These are phyloP conservation scores for Poliocrania exsul DNA, from an alignment of 2,797 vertebrate species.

Conservation along the genomic window DNA sequence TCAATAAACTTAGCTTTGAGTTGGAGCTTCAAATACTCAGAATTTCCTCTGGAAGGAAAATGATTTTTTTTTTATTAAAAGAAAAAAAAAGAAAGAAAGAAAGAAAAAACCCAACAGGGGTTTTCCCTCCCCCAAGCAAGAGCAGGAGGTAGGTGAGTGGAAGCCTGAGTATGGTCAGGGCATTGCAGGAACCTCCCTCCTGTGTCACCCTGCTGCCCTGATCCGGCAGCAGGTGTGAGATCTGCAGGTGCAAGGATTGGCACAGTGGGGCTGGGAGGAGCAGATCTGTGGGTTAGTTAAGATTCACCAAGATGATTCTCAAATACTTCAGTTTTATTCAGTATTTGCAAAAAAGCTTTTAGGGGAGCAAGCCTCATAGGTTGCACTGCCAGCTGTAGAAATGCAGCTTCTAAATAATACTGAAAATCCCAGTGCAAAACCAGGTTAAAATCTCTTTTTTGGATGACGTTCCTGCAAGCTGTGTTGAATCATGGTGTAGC, in stretches of 20 bases:
- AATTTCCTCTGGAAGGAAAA: constrained; percentile 35
- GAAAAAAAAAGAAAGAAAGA: too few species aligned
- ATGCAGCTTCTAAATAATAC: not conserved
- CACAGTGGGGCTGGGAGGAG: not conserved
- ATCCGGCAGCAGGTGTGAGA: rapidly evolving
- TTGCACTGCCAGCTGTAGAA: not conserved
- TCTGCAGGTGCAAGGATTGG: not conserved
- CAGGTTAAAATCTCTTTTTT: not conserved
- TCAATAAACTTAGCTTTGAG: not conserved
- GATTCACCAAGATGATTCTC: not conserved
- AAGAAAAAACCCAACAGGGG: not conserved
- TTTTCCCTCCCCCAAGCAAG: not conserved
- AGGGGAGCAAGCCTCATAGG: rapidly evolving
- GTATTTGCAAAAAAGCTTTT: not conserved
- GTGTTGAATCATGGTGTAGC: not conserved
- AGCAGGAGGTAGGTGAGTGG: not conserved
- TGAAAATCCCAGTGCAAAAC: not conserved
- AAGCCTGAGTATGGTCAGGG: not conserved
- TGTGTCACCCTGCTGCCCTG: not conserved
- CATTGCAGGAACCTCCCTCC: not conserved
- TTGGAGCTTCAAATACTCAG: not conserved
- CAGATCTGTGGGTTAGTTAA: not conserved
- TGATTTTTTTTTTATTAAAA: not conserved
- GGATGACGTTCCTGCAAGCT: not conserved
- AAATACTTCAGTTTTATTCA: not conserved